Base-by-base conservation (phyloP, 2,888 invertebrate species). In the Chalcosyrphus nemorum region DNA sequence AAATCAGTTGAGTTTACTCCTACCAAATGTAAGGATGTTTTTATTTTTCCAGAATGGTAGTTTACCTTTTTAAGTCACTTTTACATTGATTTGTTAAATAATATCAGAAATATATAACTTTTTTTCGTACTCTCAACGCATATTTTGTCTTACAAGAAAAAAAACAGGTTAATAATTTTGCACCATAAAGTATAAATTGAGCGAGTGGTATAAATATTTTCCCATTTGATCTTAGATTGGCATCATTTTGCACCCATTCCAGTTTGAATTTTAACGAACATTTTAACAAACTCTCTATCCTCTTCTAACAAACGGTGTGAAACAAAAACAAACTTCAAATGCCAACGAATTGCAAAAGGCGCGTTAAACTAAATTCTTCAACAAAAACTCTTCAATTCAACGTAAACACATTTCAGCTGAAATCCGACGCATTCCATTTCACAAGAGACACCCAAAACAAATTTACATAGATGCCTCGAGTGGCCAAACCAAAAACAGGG, bases 381-480 rank as follows among this genome's bases (percentile, higher is more conserved):
- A 61, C 43, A 56, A 70, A 27, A 45, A 15, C n/a, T n/a, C n/a
- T n/a, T n/a, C n/a, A n/a, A n/a, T n/a, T n/a, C n/a, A n/a, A 52
- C 5, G 45, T 1, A 27, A 29, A 7, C 2, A 24, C 9, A 13
- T 4, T n/a, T 11, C 11, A n/a, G 35, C 7, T 5, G 29, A 2
- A 9, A 50, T 50, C 41, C 7, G 19, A 43, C 1, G 19, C 2
- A 2, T 45, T 9, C 2, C 1, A 9, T 2, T 17, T 43, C 15
- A 15, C n/a, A n/a, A n/a, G n/a, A n/a, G n/a, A n/a, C n/a, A 15
- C 7, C 0, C 4, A 19, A 41, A 61, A 19, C 29, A 9, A 5
- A 15, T 13, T n/a, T 6, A 47, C 6, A 15, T 45, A 61, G 24
- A 87, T 87, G 87, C 87, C 87, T 15, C 82, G 86, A 45, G 86